Evolutionary conservation across 2,888 invertebrate species (phyloP).

Genomic region (Chrysodeixis includens): DNA sequence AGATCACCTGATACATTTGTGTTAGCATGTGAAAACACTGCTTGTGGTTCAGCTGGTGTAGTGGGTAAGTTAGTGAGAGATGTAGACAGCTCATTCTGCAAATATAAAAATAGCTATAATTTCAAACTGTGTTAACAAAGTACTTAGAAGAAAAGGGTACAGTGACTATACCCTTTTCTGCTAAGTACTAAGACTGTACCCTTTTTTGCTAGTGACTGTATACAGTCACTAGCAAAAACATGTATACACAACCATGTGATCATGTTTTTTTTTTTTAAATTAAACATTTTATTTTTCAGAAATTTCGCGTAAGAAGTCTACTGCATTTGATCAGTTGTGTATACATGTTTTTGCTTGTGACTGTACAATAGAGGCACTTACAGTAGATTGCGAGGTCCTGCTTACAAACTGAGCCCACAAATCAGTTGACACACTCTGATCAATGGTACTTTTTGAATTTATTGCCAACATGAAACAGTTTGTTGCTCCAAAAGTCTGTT

Average conservation of each 20-base stretch:
- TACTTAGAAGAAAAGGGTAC: conserved; percentile 62
- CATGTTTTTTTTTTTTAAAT: too few relatives aligned
- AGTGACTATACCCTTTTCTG: too few relatives aligned
- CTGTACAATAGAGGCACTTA: conserved; percentile 66
- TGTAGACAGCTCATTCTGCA: conserved; percentile 74
- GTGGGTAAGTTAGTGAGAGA: conserved; percentile 66
- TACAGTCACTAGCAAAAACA: too few relatives aligned
- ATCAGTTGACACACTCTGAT: conserved; percentile 91
- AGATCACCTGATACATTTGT: conserved; percentile 62
- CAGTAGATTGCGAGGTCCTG: conserved; percentile 87
- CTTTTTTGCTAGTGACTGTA: too few relatives aligned
- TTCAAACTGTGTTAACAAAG: background rate
- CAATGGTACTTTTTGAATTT: conserved; percentile 93
- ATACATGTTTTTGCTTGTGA: too few relatives aligned
- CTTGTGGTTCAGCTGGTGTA: conserved; percentile 73
- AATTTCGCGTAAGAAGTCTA: too few relatives aligned
- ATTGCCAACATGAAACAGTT: conserved; percentile 97
- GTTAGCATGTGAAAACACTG: conserved; percentile 56
- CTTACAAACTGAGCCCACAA: conserved; percentile 95
- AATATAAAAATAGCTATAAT: conserved; percentile 24
- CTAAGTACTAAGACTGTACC: too few relatives aligned
- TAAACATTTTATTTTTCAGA: too few relatives aligned
- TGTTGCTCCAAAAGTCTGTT: conserved; percentile 95
- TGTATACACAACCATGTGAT: too few relatives aligned
- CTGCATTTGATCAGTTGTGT: too few relatives aligned